Evolutionary conservation across 2,113 vertebrate species (phyloP), one percentile per base, ranked within the genome.

Genomic region (Callipepla californica): DNA sequence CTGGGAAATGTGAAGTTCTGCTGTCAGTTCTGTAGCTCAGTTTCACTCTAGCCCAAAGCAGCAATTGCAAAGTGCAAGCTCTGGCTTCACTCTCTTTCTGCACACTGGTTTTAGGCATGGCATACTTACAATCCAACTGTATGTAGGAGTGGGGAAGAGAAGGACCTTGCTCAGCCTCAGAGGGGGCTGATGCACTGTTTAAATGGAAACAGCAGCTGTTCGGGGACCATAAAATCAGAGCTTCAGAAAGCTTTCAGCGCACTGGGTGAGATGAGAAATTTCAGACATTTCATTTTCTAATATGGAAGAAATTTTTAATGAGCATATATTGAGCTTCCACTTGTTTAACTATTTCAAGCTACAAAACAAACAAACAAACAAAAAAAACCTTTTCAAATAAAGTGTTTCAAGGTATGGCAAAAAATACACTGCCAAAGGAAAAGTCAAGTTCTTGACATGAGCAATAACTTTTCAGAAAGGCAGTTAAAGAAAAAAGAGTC

Each of bases 31-130:
- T 81, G 66, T 61, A 72, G 83, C 69, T 93, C 83, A 89, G 38
- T 84, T 79, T 79, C 83, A 48, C 58, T 86, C 40, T 61, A 93
- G 93, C 86, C 86, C 85, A 89, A 92, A 95, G 92, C 62, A 94
- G 81, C 73, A 72, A 55, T 13, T 26, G 47, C 3, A 0, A 80
- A 80, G 57, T 22, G 32, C 32, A 86, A 69, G 4, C 30, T 86
- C 30, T 85, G 7, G 7, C 51, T 86, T 86, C 38, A 9, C 44
- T 80, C 48, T 19, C 69, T 36, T 57, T 57, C 32, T n/a, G 19
- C 55, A 2, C 10, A 30, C 32, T 32, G 78, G 51, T 79, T 89
- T 92, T 40, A 93, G 85, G 28, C 70, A 80, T 14, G 38, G 87
- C 45, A 70, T 13, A 80, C 69, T 78, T 59, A 76, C 15, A 92